phyloP scores from a whole-genome alignment of 1,140 invertebrate species.

The Bombus consobrinus region DNA sequence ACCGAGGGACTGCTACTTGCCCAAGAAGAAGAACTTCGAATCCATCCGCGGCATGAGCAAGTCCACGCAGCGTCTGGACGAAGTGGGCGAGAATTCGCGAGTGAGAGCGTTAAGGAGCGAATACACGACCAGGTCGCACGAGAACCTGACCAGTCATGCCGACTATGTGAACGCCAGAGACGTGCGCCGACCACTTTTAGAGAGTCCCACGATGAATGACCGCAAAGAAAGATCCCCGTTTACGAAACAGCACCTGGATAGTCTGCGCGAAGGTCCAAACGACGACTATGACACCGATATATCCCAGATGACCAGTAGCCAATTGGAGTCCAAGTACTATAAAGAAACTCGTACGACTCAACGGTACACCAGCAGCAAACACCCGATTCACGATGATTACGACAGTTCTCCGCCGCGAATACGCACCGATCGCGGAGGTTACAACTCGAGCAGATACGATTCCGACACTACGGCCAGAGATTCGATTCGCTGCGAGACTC shows the following conservation, averaged over 20 bases:
- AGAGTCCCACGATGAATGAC: constrained; percentile 60
- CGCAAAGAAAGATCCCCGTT: constrained; percentile 70
- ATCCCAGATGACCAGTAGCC: constrained; percentile 78
- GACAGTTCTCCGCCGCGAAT: constrained; percentile 77
- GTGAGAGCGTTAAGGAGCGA: constrained; percentile 71
- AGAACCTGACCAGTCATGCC: constrained; percentile 73
- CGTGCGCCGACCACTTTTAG: constrained; percentile 47
- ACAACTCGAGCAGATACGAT: constrained; percentile 78
- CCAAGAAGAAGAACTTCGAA: constrained; percentile 77
- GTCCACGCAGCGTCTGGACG: constrained; percentile 78
- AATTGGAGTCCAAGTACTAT: constrained; percentile 78
- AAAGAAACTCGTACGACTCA: constrained; percentile 77
- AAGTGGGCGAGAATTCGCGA: constrained; percentile 71
- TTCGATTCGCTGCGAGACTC: constrained; percentile 72
- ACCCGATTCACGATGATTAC: constrained; percentile 75
- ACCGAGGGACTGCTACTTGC: constrained; percentile 57
- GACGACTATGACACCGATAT: constrained; percentile 81
- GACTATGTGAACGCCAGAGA: constrained; percentile 74
- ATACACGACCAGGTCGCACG: constrained; percentile 77
- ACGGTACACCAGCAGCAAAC: constrained; percentile 72
- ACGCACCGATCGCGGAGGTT: constrained; percentile 70
- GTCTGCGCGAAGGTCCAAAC: constrained; percentile 74
- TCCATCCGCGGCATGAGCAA: constrained; percentile 77
- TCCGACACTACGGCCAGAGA: constrained; percentile 78
- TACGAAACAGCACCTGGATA: constrained; percentile 70